phyloP scores from a whole-genome alignment of 2,113 vertebrate genomes.

The Abramis brama region DNA sequence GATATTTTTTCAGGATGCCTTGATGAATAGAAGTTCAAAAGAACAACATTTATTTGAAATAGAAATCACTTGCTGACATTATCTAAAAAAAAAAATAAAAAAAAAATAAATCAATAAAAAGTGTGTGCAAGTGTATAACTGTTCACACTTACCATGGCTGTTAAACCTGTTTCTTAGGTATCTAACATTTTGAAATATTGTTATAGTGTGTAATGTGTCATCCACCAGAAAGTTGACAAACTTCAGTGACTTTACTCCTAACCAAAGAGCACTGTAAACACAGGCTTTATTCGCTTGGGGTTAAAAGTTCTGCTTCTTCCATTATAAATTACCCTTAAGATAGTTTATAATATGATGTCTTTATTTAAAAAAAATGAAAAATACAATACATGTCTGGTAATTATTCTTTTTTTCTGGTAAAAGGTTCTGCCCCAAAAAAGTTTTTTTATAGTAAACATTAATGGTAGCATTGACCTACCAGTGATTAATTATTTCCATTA shows the following conservation, averaged over 20 bases:
- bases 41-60: neutral
- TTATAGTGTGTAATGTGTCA: neutral
- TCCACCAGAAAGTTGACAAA: neutral
- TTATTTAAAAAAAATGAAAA: neutral
- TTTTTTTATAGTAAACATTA: neutral
- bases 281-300: neutral
- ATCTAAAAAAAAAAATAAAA: too few species aligned
- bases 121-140: too few species aligned
- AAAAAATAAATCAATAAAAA: too few species aligned
- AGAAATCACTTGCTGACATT: too few species aligned
- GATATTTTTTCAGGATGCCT: too few species aligned
- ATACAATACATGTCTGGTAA: neutral
- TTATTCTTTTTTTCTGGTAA: neutral
- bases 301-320: neutral
- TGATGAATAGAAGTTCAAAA: neutral
- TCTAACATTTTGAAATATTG: neutral
- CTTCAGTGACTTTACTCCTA: too few species aligned
- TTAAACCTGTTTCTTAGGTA: neutral
- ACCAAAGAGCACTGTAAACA: too few species aligned
- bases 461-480: neutral
- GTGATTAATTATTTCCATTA: conserved; percentile 20
- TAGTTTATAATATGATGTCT: neutral
- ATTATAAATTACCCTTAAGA: neutral
- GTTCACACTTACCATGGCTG: too few species aligned
- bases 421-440: neutral